Evolutionary conservation across 2,888 invertebrate genomes (phyloP), one percentile per base, ranked within the genome.

Genomic region (Carterocephalus palaemon): DNA sequence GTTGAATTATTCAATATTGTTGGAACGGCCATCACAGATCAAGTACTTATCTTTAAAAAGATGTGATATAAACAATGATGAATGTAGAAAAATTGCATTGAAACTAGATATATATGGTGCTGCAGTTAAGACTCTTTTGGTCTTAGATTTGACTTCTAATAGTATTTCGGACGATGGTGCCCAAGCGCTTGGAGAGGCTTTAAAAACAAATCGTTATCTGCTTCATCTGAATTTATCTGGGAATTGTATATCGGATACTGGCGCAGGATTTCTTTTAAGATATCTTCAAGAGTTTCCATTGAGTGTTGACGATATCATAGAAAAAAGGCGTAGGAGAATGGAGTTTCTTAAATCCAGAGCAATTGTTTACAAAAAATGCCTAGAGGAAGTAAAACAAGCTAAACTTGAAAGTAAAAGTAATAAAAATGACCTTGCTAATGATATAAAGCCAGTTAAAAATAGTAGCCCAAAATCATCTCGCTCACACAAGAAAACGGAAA

Each of bases 211-310:
- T 47, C 65, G 78, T 12, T 51, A 48, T 7, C 54, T 80, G 4
- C 4, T 67, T 5, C 65, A 79, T 52, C 55, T 80, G 3, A 74
- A 71, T 59, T 49, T 79, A 42, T 60, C 70, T 2, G 70, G 63
- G 13, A 80, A 79, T 41, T 45, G 39, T 16, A 66, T 80, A 5
- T 62, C 67, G 6, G 69, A 71, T 34, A 31, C 7, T 2, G 79
- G 78, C 2, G 63, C 65, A 1, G 8, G 2, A n/a, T 42, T 46
- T n/a, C 60, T 80, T 9, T 34, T 78, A 2, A 45, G 56, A 5
- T 38, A 54, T 38, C 56, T 80, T 12, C 56, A 49, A 47, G 57
- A 65, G 45, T 78, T 75, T 42, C 57, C 50, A 20, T 28, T 80
- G 10, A 62, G 51, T 0, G 4, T 2, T 3, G 49, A 60, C 7